Evolutionary conservation across 2,888 invertebrate genomes (phyloP).

Genomic region (Eueremaeus valkanovi): DNA sequence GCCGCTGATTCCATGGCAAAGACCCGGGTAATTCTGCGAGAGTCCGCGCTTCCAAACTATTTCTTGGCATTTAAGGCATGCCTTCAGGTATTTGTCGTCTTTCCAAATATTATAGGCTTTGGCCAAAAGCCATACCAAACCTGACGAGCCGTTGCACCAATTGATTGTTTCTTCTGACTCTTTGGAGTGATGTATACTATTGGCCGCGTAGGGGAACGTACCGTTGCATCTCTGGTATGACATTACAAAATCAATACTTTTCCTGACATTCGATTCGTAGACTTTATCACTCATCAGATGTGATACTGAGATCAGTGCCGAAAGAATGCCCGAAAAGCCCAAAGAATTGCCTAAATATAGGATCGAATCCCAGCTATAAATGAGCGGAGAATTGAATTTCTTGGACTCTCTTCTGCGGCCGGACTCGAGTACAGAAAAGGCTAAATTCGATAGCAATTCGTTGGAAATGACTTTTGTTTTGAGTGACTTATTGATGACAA

Average conservation of each 20-base stretch:
- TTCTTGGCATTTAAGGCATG: conserved; percentile 67
- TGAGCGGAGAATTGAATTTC: neutral
- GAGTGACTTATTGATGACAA: neutral
- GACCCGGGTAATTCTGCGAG: conserved; percentile 75
- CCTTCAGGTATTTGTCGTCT: conserved; percentile 66
- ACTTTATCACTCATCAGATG: conserved; percentile 59
- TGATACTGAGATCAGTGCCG: conserved; percentile 61
- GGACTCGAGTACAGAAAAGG: neutral
- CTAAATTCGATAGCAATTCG: neutral
- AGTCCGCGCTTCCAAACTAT: conserved; percentile 77
- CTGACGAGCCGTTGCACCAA: conserved; percentile 88
- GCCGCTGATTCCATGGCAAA: conserved; percentile 75
- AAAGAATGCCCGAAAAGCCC: conserved; percentile 65
- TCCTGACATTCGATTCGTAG: conserved; percentile 61
- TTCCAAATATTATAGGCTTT: conserved; percentile 71
- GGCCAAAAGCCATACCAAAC: conserved; percentile 70
- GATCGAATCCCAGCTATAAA: neutral
- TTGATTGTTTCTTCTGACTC: conserved; percentile 68
- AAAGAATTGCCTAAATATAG: conserved; percentile 57
- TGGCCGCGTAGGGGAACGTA: conserved; percentile 71
- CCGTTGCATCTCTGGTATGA: conserved; percentile 66
- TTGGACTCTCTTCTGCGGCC: neutral
- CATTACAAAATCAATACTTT: conserved; percentile 64
- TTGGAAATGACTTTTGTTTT: neutral
- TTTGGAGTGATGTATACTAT: conserved; percentile 60